Evolutionary conservation across 2,797 vertebrate species (phyloP).

Genomic region (Acanthopagrus latus): DNA sequence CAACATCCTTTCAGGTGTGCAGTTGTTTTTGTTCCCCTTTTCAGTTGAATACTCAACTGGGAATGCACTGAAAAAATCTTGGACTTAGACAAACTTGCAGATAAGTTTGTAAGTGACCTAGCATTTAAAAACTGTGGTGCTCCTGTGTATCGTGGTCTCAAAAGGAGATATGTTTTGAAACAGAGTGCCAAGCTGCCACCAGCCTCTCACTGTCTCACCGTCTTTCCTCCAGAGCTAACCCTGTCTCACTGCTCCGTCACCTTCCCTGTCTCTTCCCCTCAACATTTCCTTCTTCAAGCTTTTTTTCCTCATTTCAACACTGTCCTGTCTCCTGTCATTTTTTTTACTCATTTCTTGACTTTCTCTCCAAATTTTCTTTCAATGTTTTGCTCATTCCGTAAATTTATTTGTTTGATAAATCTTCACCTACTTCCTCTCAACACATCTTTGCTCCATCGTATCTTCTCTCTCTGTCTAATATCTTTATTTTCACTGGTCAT

Average conservation of each 20-base stretch:
- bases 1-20: background rate
- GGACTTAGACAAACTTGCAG: background rate
- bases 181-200: conserved; percentile 5
- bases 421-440: background rate
- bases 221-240: conserved; percentile 55
- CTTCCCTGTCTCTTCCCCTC: conserved; percentile 30
- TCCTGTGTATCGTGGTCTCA: background rate
- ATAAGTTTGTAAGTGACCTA: background rate
- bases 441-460: background rate
- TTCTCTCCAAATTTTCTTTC: background rate
- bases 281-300: background rate
- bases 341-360: background rate
- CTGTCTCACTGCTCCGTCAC: conserved; percentile 41
- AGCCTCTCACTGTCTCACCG: conserved; percentile 55
- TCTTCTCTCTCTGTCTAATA: background rate
- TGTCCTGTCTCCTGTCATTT: background rate
- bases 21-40: background rate
- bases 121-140: background rate
- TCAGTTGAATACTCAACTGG: background rate
- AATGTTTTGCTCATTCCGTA: background rate
- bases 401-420: background rate
- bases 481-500: background rate
- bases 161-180: conserved; percentile 1
- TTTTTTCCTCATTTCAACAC: conserved; percentile 1
- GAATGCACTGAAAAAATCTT: background rate